Evolutionary conservation across 2,797 vertebrate genomes (phyloP).

Genomic region (Aeoliscus strigatus): DNA sequence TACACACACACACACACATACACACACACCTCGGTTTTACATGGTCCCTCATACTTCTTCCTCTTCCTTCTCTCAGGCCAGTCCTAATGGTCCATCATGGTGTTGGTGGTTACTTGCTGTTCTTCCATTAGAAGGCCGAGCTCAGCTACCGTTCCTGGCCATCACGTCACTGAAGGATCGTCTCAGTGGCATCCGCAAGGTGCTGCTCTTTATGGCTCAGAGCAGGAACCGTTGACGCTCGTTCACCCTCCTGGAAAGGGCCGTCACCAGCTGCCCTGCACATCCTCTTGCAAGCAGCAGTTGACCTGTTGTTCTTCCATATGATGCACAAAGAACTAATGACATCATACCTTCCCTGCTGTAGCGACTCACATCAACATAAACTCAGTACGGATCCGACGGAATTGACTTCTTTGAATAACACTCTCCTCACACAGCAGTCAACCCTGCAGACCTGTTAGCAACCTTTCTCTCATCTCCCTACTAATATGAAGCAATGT

Average conservation of each 20-base stretch:
- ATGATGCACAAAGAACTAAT: slow-evolving; percentile 33
- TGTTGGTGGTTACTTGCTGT: slow-evolving; percentile 91
- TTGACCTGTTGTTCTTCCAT: slow-evolving; percentile 29
- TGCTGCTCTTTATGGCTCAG: slow-evolving; percentile 84
- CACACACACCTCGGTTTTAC: neutral
- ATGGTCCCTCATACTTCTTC: neutral
- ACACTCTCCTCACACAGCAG: neutral
- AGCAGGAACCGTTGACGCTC: slow-evolving; percentile 76
- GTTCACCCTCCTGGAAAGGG: neutral
- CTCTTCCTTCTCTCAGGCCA: slow-evolving; percentile 66
- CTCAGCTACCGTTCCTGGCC: slow-evolving; percentile 86
- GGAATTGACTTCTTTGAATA: slow-evolving; percentile 1
- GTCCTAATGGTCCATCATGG: slow-evolving; percentile 86
- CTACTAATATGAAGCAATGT: neutral
- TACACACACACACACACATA: neutral
- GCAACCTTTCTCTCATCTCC: neutral
- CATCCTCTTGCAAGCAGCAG: slow-evolving; percentile 21
- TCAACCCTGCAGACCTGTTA: too few species aligned
- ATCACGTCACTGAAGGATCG: slow-evolving; percentile 86
- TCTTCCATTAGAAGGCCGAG: slow-evolving; percentile 83
- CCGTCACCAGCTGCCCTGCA: neutral
- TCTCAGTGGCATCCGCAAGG: slow-evolving; percentile 81
- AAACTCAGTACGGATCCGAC: neutral
- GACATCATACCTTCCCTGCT: slow-evolving; percentile 1
- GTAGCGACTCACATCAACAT: slow-evolving; percentile 3